Evolutionary conservation across 2,797 vertebrate species (phyloP).

Genomic region (Borostomias antarcticus): DNA sequence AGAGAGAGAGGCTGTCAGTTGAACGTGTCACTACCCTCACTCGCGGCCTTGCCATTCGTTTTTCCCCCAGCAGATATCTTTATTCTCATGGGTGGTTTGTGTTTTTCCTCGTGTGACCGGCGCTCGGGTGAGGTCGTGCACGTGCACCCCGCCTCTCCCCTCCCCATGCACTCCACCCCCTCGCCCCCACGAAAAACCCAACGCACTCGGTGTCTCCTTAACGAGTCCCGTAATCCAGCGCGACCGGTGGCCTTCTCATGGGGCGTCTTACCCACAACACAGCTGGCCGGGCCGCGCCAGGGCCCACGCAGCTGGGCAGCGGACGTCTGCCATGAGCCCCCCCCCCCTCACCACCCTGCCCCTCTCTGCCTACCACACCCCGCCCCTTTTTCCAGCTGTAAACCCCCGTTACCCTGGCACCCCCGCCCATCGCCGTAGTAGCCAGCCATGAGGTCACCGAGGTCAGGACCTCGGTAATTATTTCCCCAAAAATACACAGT

Average conservation of each 20-base stretch:
- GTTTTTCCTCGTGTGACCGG: too few species aligned
- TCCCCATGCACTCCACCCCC: too few species aligned
- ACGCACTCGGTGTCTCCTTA: constrained; percentile 58
- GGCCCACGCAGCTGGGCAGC: constrained; percentile 38
- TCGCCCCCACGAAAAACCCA: constrained; percentile 44
- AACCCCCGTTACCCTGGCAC: too few species aligned
- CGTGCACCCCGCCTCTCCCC: too few species aligned
- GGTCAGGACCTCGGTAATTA: too few species aligned
- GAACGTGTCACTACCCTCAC: not conserved
- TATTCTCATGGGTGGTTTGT: too few species aligned
- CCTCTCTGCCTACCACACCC: constrained; percentile 27
- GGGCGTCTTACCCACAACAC: constrained; percentile 60
- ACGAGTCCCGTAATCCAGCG: constrained; percentile 65
- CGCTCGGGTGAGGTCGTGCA: too few species aligned
- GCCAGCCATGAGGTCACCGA: too few species aligned
- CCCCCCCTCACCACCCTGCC: constrained; percentile 29
- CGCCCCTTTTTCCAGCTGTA: constrained; percentile 16
- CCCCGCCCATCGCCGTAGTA: too few species aligned
- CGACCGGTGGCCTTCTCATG: constrained; percentile 59
- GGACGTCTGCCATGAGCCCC: constrained; percentile 23
- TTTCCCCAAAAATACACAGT: too few species aligned
- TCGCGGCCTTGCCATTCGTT: not conserved
- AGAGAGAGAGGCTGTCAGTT: not conserved
- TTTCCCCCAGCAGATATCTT: not conserved
- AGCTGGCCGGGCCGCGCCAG: constrained; percentile 47